phyloP scores from a whole-genome alignment of 2,888 invertebrate species.

The Schizaphis graminum region DNA sequence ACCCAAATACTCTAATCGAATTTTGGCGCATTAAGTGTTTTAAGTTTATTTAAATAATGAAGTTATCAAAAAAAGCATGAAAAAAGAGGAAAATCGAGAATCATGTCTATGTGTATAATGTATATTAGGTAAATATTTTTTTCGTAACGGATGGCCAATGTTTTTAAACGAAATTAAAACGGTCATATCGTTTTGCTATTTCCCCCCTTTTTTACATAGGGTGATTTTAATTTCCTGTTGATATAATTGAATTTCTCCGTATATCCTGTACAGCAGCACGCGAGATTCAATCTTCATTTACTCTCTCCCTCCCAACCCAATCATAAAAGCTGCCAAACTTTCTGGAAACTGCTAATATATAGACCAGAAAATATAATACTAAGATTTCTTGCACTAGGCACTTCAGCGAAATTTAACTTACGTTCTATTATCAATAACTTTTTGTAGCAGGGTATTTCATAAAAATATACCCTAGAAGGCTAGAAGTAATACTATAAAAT shows the following conservation, averaged over 20 bases:
- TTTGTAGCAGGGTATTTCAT: not conserved
- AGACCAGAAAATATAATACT: slow-evolving; percentile 37
- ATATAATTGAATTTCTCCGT: slow-evolving; percentile 64
- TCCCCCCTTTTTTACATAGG: slow-evolving; percentile 36
- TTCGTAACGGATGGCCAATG: slow-evolving; percentile 28
- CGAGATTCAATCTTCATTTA: slow-evolving; percentile 52
- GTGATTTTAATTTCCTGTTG: slow-evolving; percentile 65
- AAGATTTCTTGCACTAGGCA: not conserved
- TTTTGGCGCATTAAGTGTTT: not conserved
- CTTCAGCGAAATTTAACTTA: not conserved
- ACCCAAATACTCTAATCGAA: slow-evolving; percentile 29
- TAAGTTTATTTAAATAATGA: slow-evolving; percentile 49
- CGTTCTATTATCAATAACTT: not conserved
- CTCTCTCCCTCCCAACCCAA: slow-evolving; percentile 40
- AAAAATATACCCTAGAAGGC: not conserved
- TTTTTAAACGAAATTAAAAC: slow-evolving; percentile 54
- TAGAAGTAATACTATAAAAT: not conserved
- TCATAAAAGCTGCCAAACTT: slow-evolving; percentile 60
- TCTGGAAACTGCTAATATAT: slow-evolving; percentile 23
- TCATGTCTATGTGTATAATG: not conserved
- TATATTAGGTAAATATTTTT: slow-evolving; percentile 49
- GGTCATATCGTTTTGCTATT: slow-evolving; percentile 56
- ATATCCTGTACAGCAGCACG: slow-evolving; percentile 48
- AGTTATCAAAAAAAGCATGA: not conserved
- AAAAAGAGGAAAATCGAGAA: slow-evolving; percentile 24